phyloP scores from a whole-genome alignment of 2,113 vertebrate species.

The Stigmatopora nigra region DNA sequence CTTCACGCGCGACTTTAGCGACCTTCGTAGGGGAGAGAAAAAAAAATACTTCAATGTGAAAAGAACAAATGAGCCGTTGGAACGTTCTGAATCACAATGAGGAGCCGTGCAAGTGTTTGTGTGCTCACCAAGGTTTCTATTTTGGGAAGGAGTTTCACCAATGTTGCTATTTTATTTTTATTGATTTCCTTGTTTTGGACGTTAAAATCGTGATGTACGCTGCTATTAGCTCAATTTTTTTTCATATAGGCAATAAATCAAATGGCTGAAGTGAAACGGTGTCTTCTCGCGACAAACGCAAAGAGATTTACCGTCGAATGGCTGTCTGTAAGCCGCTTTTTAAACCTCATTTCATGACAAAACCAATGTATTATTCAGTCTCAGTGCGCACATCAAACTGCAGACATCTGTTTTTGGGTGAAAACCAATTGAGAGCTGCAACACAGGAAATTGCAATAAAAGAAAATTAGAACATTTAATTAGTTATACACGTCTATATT shows the following conservation, averaged over 20 bases:
- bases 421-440: background rate
- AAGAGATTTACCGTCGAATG: background rate
- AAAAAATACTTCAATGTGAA: background rate
- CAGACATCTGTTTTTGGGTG: slow-evolving; percentile 1
- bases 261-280: slow-evolving; percentile 8
- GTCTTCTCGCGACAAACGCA: background rate
- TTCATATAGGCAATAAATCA: slow-evolving; percentile 1
- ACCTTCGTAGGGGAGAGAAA: slow-evolving; percentile 60
- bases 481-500: background rate
- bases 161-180: background rate
- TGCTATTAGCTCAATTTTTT: slow-evolving; percentile 5
- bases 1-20: slow-evolving; percentile 82
- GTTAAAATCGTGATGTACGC: background rate
- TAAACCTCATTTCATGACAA: slow-evolving; percentile 1
- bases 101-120: slow-evolving; percentile 5
- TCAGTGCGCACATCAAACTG: background rate
- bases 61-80: background rate
- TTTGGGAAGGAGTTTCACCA: slow-evolving; percentile 28
- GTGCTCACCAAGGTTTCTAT: slow-evolving; percentile 9
- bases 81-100: slow-evolving; percentile 10
- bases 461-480: background rate
- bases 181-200: background rate
- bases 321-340: slow-evolving; percentile 6
- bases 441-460: background rate
- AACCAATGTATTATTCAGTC: slow-evolving; percentile 10